Base-by-base conservation (phyloP, 2,888 invertebrate species). In the Callyntrura guangdongensis region DNA sequence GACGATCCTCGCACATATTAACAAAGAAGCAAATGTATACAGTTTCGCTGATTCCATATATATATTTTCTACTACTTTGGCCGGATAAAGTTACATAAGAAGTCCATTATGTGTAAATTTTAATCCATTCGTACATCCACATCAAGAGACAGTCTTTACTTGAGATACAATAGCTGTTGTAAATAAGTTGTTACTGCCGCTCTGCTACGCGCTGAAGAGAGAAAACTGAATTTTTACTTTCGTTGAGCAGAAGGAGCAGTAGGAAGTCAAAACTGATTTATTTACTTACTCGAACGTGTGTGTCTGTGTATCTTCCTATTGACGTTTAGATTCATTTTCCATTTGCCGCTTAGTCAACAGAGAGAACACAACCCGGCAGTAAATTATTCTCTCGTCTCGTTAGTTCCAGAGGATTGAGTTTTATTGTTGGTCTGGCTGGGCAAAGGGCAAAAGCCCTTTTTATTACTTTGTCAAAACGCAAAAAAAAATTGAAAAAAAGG, bases 261-360 rank as follows among this genome's bases (percentile, higher is more conserved):
- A 74, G 72, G 72, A 74, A 74, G 22, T 74, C 47, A 20, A 49
- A 47, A 74, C 47, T 74, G 47, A 45, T 17, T 47, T 17, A 47
- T 20, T 36, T 69, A 25, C 27, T 14, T 67, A 22, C n/a, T n/a
- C n/a, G n/a, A n/a, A n/a, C n/a, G n/a, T n/a, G n/a, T n/a, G n/a
- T n/a, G n/a, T n/a, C n/a, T n/a, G 61, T 61, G 5, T 0, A 61
- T 20, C 22, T 61, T 61, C 11, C 53, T 11, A 14, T 14, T 61
- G 9, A 56, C 61, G 22, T 17, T 20, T 61, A 11, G 9, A 20
- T 61, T n/a, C 14, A 61, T 5, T 9, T 61, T 2, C n/a, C 2
- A 11, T 11, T 53, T 53, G 53, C 9, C n/a, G 9, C 47, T 8
- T 53, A 11, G n/a, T 14, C 53, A 53, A 5, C 53, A 53, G n/a